Percentiles rank a stretch among this genome's conserved stretches.
phyloP scores from a whole-genome alignment of 2,113 vertebrate genomes.

The Jaculus jaculus region DNA sequence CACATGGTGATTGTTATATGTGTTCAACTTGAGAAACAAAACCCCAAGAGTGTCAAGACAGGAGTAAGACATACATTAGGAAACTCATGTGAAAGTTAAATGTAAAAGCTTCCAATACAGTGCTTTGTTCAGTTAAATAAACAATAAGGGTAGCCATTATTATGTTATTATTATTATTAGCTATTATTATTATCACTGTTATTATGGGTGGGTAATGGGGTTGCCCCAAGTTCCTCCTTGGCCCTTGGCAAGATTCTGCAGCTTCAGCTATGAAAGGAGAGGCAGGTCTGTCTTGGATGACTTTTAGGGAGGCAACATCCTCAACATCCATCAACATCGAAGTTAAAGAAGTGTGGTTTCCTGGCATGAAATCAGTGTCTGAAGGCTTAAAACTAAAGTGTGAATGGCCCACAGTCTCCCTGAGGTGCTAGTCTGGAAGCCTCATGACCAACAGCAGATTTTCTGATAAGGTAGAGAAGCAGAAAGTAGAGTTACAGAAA shows the following conservation, averaged over 20 bases:
- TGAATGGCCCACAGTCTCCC: neutral
- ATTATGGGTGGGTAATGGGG: neutral
- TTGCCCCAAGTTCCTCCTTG: neutral
- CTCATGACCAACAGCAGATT: neutral
- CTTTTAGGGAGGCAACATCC: neutral
- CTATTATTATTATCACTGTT: neutral
- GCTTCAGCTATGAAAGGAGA: neutral
- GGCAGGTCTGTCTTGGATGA: neutral
- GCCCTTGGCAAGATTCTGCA: neutral
- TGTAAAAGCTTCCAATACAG: neutral
- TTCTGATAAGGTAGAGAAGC: neutral
- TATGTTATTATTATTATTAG: too few species aligned
- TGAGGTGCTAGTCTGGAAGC: neutral
- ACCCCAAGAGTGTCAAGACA: neutral
- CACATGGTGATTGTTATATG: neutral
- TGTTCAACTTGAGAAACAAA: neutral
- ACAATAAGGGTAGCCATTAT: neutral
- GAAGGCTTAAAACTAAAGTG: neutral
- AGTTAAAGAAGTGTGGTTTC: neutral
- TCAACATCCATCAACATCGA: neutral
- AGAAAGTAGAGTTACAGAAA: neutral
- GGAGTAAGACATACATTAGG: neutral
- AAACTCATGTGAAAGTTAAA: neutral
- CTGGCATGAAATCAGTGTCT: neutral
- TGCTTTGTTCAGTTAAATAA: neutral